Percentiles rank a stretch among this genome's conserved stretches.
These are phyloP conservation scores for Anhinga anhinga DNA, from an alignment of 2,113 vertebrate genomes.

Conservation along the genomic window DNA sequence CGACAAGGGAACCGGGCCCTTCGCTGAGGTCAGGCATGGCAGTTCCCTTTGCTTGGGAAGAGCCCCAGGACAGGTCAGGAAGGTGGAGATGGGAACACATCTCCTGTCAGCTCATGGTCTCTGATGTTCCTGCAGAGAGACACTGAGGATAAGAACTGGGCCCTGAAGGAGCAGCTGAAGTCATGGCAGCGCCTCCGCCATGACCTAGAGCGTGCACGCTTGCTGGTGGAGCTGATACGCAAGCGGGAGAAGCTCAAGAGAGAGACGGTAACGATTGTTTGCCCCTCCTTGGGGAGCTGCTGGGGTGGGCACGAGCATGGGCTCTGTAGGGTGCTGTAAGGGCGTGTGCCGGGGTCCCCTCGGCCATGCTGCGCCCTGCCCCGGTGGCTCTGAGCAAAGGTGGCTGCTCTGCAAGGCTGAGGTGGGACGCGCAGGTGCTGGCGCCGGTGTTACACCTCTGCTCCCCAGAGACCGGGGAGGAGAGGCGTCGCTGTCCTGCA, in stretches of 20 bases:
- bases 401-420: constrained; percentile 20
- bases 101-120: constrained; percentile 26
- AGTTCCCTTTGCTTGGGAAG: background rate
- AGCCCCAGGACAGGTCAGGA: background rate
- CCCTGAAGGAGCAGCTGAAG: constrained; percentile 96
- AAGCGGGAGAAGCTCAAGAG: constrained; percentile 98
- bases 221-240: constrained; percentile 96
- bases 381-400: background rate
- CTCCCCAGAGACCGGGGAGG: background rate
- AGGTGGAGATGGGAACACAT: background rate
- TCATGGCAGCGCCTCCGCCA: constrained; percentile 97
- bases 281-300: constrained; percentile 9
- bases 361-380: background rate
- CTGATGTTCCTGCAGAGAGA: constrained; percentile 84
- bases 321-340: background rate
- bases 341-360: background rate
- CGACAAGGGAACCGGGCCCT: background rate
- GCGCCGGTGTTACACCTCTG: background rate
- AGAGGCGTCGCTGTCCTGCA: background rate
- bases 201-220: constrained; percentile 93
- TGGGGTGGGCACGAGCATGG: constrained; percentile 14
- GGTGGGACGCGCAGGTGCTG: background rate
- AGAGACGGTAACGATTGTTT: constrained; percentile 85
- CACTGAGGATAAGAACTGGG: constrained; percentile 90
- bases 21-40: background rate